Evolutionary conservation across 2,797 vertebrate genomes (phyloP).

Genomic region (Vultur gryphus): DNA sequence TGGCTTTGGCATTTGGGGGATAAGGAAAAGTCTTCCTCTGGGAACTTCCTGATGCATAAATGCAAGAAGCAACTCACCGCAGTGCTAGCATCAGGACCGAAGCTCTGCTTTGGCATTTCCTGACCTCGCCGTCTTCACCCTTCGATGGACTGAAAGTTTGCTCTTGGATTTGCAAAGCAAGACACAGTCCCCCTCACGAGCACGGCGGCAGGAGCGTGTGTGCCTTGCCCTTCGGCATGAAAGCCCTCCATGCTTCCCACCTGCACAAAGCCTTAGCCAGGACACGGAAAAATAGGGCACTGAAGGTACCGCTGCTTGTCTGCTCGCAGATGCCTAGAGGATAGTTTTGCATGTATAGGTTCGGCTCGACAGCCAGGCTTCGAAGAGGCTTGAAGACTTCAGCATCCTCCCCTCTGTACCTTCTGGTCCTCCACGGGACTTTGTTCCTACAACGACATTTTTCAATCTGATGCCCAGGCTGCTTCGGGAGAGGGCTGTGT

Average conservation of each 20-base stretch:
- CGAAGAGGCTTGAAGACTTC: not conserved
- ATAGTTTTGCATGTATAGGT: accelerated
- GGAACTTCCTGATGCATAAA: not conserved
- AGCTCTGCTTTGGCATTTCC: not conserved
- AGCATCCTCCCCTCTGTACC: not conserved
- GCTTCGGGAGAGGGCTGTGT: not conserved
- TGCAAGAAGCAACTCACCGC: not conserved
- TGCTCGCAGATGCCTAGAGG: accelerated
- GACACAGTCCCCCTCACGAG: accelerated
- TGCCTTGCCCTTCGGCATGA: not conserved
- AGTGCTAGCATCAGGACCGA: not conserved
- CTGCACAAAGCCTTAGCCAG: not conserved
- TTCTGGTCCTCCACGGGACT: not conserved
- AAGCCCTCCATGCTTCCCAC: not conserved
- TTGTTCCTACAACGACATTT: accelerated
- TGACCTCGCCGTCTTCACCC: not conserved
- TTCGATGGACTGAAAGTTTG: not conserved
- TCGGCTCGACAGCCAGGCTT: not conserved
- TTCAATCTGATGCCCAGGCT: not conserved
- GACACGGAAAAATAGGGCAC: not conserved
- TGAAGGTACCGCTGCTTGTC: not conserved
- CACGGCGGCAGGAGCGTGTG: accelerated
- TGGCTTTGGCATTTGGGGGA: not conserved
- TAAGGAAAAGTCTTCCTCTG: not conserved
- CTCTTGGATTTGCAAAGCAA: not conserved